phyloP scores from a whole-genome alignment of 64 coral and sea anemone genomes.

The Orbicella faveolata region DNA sequence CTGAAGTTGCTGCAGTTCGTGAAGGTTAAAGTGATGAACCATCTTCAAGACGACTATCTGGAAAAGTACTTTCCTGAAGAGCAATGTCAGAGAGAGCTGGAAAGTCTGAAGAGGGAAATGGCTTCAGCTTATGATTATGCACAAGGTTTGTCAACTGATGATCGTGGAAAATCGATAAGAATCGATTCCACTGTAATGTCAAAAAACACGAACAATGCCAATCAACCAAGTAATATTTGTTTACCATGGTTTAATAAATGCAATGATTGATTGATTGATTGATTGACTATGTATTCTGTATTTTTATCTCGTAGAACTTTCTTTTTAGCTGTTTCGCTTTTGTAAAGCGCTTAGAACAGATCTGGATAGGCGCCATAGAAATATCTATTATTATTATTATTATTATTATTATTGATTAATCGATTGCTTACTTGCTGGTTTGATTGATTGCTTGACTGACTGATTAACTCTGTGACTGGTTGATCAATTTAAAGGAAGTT shows the following conservation, averaged over 20 bases:
- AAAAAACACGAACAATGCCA: background rate
- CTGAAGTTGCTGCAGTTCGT: conserved; percentile 27
- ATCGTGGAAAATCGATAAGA: background rate
- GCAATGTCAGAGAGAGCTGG: conserved; percentile 12
- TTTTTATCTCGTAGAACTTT: too few species aligned
- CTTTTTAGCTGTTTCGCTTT: too few species aligned
- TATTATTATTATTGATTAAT: background rate
- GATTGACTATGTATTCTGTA: background rate
- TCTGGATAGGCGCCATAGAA: too few species aligned
- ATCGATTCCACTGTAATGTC: background rate
- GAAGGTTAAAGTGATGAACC: conserved; percentile 26
- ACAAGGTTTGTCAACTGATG: background rate
- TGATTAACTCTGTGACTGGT: background rate
- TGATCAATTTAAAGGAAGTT: too few species aligned
- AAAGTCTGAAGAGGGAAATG: background rate
- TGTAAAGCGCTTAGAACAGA: too few species aligned
- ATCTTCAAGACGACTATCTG: conserved; percentile 12
- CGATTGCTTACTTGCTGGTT: background rate
- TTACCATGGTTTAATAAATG: too few species aligned
- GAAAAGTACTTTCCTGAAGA: conserved; percentile 32
- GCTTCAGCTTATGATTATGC: conserved; percentile 19
- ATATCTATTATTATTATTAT: too few species aligned
- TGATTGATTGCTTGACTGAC: background rate
- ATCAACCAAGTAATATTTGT: too few species aligned
- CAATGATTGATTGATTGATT: background rate